Conservation (phyloP, 2,888 invertebrate genomes). For the Cheilosia pagana region DNA sequence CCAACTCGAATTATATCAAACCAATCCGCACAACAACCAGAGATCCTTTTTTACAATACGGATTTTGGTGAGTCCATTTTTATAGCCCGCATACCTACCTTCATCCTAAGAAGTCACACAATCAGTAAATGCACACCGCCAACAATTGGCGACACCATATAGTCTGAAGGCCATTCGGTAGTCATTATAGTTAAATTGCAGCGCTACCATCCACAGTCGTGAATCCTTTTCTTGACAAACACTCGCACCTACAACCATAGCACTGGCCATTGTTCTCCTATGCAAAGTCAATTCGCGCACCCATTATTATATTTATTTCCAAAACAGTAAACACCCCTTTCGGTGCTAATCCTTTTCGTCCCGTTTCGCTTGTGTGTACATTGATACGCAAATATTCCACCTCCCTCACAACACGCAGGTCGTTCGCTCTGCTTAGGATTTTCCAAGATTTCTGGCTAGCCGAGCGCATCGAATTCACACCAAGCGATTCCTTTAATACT, state of each 20-base stretch:
- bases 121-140: neutral
- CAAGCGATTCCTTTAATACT: conserved; percentile 48
- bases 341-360: conserved; percentile 48
- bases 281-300: conserved; percentile 18
- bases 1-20: neutral
- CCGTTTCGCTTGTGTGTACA: conserved; percentile 23
- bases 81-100: no score
- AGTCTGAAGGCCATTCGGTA: conserved; percentile 66
- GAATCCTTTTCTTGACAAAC: conserved; percentile 51
- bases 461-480: conserved; percentile 48
- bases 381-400: conserved; percentile 30
- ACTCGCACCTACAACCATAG: conserved; percentile 44
- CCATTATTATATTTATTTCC: conserved; percentile 66
- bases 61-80: conserved; percentile 4
- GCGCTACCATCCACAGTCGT: conserved; percentile 28
- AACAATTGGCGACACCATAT: conserved; percentile 26
- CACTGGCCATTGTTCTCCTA: neutral
- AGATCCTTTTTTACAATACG: neutral
- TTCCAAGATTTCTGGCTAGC: conserved; percentile 48
- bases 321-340: conserved; percentile 70
- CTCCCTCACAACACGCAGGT: conserved; percentile 2
- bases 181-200: conserved; percentile 59
- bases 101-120: conserved; percentile 23
- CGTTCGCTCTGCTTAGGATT: conserved; percentile 17
- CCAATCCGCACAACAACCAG: neutral